Conservation (phyloP, 2,888 invertebrate genomes). For the Diarsia brunnea region DNA sequence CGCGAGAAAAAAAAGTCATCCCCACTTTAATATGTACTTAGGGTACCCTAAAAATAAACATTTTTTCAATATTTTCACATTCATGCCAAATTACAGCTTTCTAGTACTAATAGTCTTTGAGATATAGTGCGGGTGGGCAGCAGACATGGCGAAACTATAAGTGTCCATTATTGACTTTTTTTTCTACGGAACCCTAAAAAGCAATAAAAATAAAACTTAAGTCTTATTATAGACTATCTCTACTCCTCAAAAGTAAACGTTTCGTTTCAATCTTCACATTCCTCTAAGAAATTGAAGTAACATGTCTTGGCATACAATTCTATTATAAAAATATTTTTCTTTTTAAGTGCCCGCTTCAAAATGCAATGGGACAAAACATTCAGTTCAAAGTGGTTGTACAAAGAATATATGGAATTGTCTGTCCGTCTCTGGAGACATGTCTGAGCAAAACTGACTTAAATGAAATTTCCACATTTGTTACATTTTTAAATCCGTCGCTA, state of each 20-base stretch:
- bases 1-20: no score
- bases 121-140: no score
- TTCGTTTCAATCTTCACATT: constrained; percentile 1
- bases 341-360: constrained; percentile 16
- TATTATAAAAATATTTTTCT: constrained; percentile 29
- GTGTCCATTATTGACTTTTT: no score
- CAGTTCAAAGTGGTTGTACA: no score
- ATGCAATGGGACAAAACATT: constrained; percentile 58
- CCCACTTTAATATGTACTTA: no score
- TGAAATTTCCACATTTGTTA: constrained; percentile 53
- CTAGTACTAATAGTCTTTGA: no score
- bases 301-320: constrained; percentile 4
- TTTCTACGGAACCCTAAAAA: no score
- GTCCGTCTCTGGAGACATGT: constrained; percentile 45
- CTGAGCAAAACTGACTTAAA: constrained; percentile 51
- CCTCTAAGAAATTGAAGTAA: constrained; percentile 2
- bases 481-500: constrained; percentile 11
- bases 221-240: background rate
- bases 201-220: no score
- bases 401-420: constrained; percentile 42
- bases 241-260: background rate
- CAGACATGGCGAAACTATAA: no score
- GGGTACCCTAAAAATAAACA: no score
- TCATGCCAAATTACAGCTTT: no score
- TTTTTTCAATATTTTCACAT: no score